phyloP scores from a whole-genome alignment of 2,113 vertebrate species.

The Genyomyrus donnyi region DNA sequence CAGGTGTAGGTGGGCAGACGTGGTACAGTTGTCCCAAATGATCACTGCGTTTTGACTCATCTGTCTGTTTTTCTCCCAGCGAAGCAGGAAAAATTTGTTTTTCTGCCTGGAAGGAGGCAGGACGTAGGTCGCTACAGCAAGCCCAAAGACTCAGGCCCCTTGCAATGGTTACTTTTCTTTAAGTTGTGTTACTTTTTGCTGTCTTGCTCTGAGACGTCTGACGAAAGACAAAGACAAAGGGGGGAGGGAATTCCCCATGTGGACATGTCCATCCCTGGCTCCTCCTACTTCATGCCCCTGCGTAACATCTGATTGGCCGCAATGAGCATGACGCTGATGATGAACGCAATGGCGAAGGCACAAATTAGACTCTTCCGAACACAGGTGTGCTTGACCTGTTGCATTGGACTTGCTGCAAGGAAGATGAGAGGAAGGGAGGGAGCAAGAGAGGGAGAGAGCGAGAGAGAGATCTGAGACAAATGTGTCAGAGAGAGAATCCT shows the following conservation, averaged over 20 bases:
- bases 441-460: background rate
- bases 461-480: background rate
- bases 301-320: slow-evolving; percentile 98
- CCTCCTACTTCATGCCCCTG: slow-evolving; percentile 91
- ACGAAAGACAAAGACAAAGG: background rate
- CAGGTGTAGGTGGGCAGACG: background rate
- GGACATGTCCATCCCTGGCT: background rate
- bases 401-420: slow-evolving; percentile 79
- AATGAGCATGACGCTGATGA: slow-evolving; percentile 98
- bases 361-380: slow-evolving; percentile 98
- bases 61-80: background rate
- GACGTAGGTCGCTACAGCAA: background rate
- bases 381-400: slow-evolving; percentile 96
- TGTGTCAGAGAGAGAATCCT: background rate
- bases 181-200: background rate
- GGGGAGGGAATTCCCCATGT: background rate
- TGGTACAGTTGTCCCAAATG: background rate
- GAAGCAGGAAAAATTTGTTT: background rate
- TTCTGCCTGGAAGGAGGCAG: background rate
- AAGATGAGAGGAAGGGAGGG: slow-evolving; percentile 19
- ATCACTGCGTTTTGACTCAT: background rate
- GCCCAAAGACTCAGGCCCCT: background rate
- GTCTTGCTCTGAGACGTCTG: slow-evolving; percentile 3
- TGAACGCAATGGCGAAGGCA: slow-evolving; percentile 98
- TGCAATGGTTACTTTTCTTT: background rate